Evolutionary conservation across 2,888 invertebrate genomes (phyloP).

Genomic region (Rhorus exstirpatorius): DNA sequence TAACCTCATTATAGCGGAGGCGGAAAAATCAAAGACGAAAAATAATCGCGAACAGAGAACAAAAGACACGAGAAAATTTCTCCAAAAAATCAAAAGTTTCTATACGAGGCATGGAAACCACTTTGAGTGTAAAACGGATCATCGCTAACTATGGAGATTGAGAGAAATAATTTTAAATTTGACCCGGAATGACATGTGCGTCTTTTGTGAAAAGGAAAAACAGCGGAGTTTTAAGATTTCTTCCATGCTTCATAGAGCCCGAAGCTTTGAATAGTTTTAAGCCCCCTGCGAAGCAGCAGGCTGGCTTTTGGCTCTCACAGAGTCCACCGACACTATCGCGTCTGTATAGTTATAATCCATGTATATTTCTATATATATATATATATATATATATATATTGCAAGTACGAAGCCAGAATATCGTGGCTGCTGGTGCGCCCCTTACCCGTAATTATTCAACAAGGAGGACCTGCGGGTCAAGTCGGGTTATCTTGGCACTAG

Average conservation of each 20-base stretch:
- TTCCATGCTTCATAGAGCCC: not conserved
- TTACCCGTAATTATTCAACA: conserved; percentile 85
- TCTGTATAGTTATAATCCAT: conserved; percentile 25
- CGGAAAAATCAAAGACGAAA: conserved; percentile 21
- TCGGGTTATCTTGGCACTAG: conserved; percentile 82
- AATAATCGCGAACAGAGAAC: conserved; percentile 33
- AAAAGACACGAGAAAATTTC: too few relatives aligned
- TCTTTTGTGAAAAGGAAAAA: not conserved
- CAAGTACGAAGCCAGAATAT: conserved; percentile 72
- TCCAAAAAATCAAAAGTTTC: too few relatives aligned
- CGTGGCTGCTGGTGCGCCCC: conserved; percentile 82
- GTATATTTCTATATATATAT: not conserved
- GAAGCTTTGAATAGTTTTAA: conserved; percentile 28
- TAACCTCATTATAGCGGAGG: conserved; percentile 13
- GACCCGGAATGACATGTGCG: too few relatives aligned
- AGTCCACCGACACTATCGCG: conserved; percentile 17
- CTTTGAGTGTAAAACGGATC: too few relatives aligned
- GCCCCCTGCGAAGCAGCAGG: conserved; percentile 14
- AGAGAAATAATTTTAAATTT: too few relatives aligned
- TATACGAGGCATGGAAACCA: too few relatives aligned
- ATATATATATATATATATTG: conserved; percentile 5
- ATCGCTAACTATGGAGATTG: too few relatives aligned
- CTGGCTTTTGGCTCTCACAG: conserved; percentile 33
- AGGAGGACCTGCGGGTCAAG: conserved; percentile 80
- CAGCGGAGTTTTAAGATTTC: conserved; percentile 15